Conservation (phyloP, 2,888 invertebrate species). For the Anthoptus insignis region DNA sequence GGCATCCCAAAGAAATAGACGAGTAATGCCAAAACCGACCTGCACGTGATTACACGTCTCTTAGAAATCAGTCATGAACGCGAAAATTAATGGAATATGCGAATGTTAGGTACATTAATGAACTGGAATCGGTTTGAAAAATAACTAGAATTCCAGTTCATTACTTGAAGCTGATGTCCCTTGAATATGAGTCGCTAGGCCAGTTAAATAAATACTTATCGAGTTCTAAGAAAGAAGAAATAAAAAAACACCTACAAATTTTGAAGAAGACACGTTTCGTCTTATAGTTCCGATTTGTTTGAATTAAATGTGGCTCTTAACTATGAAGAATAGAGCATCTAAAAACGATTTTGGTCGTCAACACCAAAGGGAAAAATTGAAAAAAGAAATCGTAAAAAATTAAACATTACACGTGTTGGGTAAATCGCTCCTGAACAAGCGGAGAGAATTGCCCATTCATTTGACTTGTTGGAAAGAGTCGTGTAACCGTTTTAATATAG, state of each 20-base stretch:
- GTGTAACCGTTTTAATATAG: slow-evolving; percentile 59
- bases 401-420: slow-evolving; percentile 69
- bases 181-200: slow-evolving; percentile 40
- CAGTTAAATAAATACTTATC: slow-evolving; percentile 25
- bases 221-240: slow-evolving; percentile 36
- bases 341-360: slow-evolving; percentile 87
- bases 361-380: slow-evolving; percentile 78
- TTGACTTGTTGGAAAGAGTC: slow-evolving; percentile 76
- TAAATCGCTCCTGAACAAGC: slow-evolving; percentile 72
- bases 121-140: slow-evolving; percentile 55
- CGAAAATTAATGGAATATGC: slow-evolving; percentile 67
- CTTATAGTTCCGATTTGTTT: slow-evolving; percentile 24
- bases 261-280: slow-evolving; percentile 33
- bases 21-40: too few relatives aligned
- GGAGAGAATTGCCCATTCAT: slow-evolving; percentile 84
- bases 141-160: slow-evolving; percentile 58
- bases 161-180: slow-evolving; percentile 64
- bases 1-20: too few relatives aligned
- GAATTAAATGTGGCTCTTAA: slow-evolving; percentile 17
- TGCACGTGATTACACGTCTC: slow-evolving; percentile 34
- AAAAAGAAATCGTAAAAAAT: slow-evolving; percentile 61
- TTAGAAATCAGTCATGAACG: slow-evolving; percentile 43
- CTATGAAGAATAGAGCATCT: slow-evolving; percentile 52
- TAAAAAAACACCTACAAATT: slow-evolving; percentile 34
- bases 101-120: slow-evolving; percentile 62